These are phyloP conservation scores for Diadegma fenestrale DNA, from an alignment of 2,888 invertebrate species.

Conservation along the genomic window DNA sequence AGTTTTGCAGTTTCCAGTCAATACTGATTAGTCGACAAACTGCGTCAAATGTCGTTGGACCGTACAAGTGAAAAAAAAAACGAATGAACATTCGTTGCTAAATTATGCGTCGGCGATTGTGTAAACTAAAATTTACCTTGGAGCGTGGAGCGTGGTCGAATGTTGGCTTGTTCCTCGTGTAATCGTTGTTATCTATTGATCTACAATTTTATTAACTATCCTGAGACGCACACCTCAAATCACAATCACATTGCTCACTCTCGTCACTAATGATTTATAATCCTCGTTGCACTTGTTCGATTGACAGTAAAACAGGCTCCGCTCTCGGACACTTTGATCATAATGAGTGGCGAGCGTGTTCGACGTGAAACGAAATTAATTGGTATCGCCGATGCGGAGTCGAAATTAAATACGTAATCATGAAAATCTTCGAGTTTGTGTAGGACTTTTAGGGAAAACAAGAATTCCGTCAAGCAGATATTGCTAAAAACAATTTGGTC, in stretches of 20 bases:
- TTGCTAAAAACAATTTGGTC: neutral
- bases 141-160: conserved; percentile 22
- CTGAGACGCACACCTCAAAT: conserved; percentile 33
- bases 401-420: neutral
- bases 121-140: conserved; percentile 18
- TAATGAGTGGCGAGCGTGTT: conserved; percentile 15
- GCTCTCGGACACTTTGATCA: conserved; percentile 44
- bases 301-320: conserved; percentile 42
- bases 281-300: conserved; percentile 57
- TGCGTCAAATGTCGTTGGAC: neutral
- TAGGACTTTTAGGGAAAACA: neutral
- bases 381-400: neutral
- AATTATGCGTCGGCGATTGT: neutral
- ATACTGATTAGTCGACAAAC: neutral
- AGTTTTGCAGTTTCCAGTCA: neutral
- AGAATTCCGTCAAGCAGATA: neutral
- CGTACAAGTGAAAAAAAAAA: neutral
- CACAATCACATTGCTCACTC: conserved; percentile 58
- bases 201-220: conserved; percentile 9
- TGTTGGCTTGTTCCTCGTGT: conserved; percentile 6
- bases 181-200: conserved; percentile 16
- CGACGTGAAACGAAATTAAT: neutral
- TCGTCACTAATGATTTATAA: conserved; percentile 58
- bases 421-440: neutral
- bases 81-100: neutral